These are phyloP conservation scores for Diploscapter pachys DNA, from an alignment of 1,140 invertebrate genomes.

Conservation along the genomic window DNA sequence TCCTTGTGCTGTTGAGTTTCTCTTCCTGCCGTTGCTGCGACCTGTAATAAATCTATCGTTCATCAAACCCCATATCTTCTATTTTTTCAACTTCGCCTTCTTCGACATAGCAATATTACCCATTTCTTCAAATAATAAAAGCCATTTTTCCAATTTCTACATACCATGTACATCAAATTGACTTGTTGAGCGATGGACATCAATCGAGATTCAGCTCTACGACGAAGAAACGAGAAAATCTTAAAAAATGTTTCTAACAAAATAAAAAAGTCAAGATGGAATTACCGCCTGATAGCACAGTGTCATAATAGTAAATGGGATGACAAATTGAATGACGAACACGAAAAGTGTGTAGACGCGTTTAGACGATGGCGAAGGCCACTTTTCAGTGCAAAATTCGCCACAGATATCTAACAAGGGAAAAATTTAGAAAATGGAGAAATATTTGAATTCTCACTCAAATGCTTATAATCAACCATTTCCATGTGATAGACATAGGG, in stretches of 20 bases:
- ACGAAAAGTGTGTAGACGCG: conserved; percentile 34
- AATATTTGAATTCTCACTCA: neutral
- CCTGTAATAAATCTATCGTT: neutral
- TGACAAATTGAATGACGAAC: conserved; percentile 34
- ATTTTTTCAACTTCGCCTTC: no score
- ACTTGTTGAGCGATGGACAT: conserved; percentile 36
- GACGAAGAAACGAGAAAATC: conserved; percentile 35
- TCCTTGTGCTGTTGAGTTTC: conserved; percentile 39
- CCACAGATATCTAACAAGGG: conserved; percentile 34
- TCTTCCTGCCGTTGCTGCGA: conserved; percentile 34
- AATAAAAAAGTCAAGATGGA: neutral
- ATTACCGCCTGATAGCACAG: conserved; percentile 35
- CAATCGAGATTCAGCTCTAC: conserved; percentile 29
- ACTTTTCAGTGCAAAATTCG: conserved; percentile 35
- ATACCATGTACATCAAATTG: conserved; percentile 20
- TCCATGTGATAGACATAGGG: conserved; percentile 39
- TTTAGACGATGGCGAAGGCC: conserved; percentile 23
- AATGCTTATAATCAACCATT: conserved; percentile 13
- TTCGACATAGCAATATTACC: no score
- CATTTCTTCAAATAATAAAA: no score
- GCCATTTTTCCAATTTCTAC: no score
- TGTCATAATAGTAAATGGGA: conserved; percentile 38
- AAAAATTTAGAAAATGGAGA: neutral
- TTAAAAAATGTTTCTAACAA: conserved; percentile 5
- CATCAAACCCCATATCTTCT: no score